Percentiles rank a stretch among this genome's conserved stretches.
Conservation (phyloP, 2,113 vertebrate species). For the Tonatia bakeri region DNA sequence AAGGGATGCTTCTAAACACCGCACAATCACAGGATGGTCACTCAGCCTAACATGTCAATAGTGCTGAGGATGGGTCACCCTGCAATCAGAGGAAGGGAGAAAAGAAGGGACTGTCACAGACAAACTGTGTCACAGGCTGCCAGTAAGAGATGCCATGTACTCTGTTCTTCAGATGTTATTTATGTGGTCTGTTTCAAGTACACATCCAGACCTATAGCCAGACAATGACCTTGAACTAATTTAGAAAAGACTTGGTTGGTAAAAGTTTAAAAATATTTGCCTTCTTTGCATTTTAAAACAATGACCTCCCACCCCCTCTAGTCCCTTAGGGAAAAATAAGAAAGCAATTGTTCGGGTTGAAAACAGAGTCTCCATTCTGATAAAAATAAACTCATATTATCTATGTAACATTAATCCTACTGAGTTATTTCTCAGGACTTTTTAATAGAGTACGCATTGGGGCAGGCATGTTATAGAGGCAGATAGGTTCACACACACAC, state of each 20-base stretch:
- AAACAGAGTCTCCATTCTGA: background rate
- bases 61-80: background rate
- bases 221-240: background rate
- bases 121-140: background rate
- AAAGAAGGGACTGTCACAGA: background rate
- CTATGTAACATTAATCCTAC: background rate
- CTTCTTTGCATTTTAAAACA: slow-evolving; percentile 17
- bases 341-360: background rate
- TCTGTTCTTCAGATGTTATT: background rate
- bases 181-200: background rate
- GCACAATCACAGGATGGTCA: background rate
- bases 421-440: background rate
- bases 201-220: background rate
- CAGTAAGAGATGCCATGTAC: background rate
- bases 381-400: background rate
- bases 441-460: background rate
- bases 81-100: background rate
- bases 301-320: background rate
- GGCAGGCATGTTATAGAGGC: background rate
- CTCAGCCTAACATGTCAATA: background rate
- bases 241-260: background rate
- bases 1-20: background rate
- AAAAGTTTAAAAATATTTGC: slow-evolving; percentile 23
- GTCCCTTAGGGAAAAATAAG: background rate
- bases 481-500: background rate